Evolutionary conservation across 2,888 invertebrate genomes (phyloP), one percentile per base, ranked within the genome.

Genomic region (Atethmia centrago): DNA sequence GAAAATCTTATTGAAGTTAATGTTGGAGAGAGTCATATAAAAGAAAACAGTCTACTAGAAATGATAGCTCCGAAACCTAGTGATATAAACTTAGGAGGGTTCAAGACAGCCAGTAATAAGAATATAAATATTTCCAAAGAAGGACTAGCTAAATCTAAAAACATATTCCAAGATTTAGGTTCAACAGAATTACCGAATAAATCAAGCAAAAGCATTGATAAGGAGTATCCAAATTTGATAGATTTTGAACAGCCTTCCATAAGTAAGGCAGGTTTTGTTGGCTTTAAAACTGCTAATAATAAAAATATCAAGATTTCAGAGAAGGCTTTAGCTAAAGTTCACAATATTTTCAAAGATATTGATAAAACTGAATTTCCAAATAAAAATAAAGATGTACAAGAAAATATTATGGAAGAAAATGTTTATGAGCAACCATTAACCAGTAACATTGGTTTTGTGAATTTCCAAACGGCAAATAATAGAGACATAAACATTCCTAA

Each of bases 91-190:
- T 71, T 79, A 40, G 25, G 3, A 64, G 80, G 73, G 31, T 80
- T 80, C 12, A 80, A 62, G 3, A 93, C 94, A 4, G 95, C 94
- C 16, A 93, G 88, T 82, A 94, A 95, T 61, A 94, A 93, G 85
- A 76, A 85, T 14, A 91, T 95, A 40, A 71, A 80, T 25, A 88
- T 95, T 76, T 93, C 94, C 0, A 87, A 91, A 51, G 74, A 87
- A 67, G 90, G 92, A 3, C 25, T 91, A 14, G 72, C 74, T n/a
- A 92, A 86, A 82, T 89, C 90, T 21, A 91, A 88, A 84, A 86
- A 87, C 19, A 72, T 94, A 51, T 91, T 94, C 78, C 82, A 89
- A 59, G 86, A 91, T 77, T 83, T 85, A 55, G 71, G 77, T 56
- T 21, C 61, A 25, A 67, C 42, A 21, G 51, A 80, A 49, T 63